Evolutionary conservation across 2,113 vertebrate species (phyloP), one percentile per base, ranked within the genome.

Genomic region (Centrocercus urophasianus): DNA sequence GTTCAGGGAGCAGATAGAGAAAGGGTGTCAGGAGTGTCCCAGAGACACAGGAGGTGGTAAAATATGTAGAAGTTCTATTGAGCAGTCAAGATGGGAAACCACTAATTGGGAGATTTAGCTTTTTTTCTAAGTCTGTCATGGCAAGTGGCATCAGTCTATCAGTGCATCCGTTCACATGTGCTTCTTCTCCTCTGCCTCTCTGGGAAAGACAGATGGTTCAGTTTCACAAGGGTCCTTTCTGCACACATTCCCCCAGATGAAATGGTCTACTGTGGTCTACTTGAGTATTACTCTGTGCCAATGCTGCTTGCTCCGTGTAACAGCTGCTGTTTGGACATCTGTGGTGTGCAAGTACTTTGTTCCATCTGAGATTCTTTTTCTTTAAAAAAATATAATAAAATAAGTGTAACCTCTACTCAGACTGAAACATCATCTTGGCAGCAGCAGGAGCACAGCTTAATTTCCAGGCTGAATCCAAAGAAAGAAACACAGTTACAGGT

Each of bases 111-210:
- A 89, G 72, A 95, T 95, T 80, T 76, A 87, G 27, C 28, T 36
- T 45, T 79, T 86, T 56, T 63, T 82, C 52, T 69, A 52, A 86
- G 84, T 85, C 83, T 75, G 64, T 57, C 86, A 87, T 48, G 80
- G 65, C 34, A 86, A 88, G 88, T 91, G 60, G 56, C 25, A 42
- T 93, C 66, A 86, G 88, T 88, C 90, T 77, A 38, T 30, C 90
- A 50, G 12, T 54, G 56, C 67, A 83, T 27, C 38, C 42, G 64
- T 45, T 56, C 50, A 18, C 80, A 40, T 10, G 25, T 52, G 71
- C 54, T 52, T 84, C 57, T 81, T 80, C 65, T 75, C 38, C 40
- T 8, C 38, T 89, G 87, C 36, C 59, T 48, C 47, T 48, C 21
- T 94, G 92, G 75, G 27, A 65, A n/a, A 81, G 48, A 70, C 36